Evolutionary conservation across 2,113 vertebrate genomes (phyloP).

Genomic region (Menidia beryllina): DNA sequence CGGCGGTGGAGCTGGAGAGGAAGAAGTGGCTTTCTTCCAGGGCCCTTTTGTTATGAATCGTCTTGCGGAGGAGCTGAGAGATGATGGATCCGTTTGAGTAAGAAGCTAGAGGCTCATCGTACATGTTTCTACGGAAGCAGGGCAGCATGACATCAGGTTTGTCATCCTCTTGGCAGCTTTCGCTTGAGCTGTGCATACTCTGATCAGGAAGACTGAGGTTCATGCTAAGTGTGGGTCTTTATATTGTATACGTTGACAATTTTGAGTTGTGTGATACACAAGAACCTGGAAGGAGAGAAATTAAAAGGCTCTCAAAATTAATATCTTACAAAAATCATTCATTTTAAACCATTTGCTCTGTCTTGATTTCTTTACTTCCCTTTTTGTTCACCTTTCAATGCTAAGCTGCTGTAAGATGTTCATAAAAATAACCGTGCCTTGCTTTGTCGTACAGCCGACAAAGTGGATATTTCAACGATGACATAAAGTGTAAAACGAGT

Average conservation of each 20-base stretch:
- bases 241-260: slow-evolving; percentile 9
- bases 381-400: background rate
- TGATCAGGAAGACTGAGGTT: slow-evolving; percentile 79
- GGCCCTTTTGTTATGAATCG: slow-evolving; percentile 72
- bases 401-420: background rate
- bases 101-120: slow-evolving; percentile 76
- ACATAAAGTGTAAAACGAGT: background rate
- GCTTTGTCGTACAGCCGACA: background rate
- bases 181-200: slow-evolving; percentile 65
- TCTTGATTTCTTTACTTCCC: no score
- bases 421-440: slow-evolving; percentile 6
- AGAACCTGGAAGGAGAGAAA: slow-evolving; percentile 54
- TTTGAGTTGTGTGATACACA: slow-evolving; percentile 15
- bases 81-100: slow-evolving; percentile 82
- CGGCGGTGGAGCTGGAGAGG: slow-evolving; percentile 67
- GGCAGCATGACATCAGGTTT: slow-evolving; percentile 76
- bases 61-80: slow-evolving; percentile 84
- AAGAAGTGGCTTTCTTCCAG: slow-evolving; percentile 81
- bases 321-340: no score
- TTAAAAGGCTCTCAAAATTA: background rate
- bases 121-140: slow-evolving; percentile 78
- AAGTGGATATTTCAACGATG: no score
- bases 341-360: no score
- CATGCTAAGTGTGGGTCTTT: slow-evolving; percentile 57
- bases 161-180: slow-evolving; percentile 70